A percentile compares a stretch with the other conserved stretches of the same genome.
Conservation (phyloP, 1,140 invertebrate species). For the Bactericera cockerelli region DNA sequence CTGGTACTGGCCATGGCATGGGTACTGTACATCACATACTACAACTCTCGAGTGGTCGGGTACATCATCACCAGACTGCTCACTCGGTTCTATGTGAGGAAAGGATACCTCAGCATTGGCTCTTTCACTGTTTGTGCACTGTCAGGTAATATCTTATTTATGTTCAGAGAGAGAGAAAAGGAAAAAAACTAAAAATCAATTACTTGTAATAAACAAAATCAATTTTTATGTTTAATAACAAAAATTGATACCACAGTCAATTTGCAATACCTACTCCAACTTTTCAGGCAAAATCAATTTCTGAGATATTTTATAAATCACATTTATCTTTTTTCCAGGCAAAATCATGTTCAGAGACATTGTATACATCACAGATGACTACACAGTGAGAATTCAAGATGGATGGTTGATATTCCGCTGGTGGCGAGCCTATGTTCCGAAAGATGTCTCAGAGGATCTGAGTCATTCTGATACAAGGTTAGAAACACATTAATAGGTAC, state of each 20-base stretch:
- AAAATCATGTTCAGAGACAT: conserved; percentile 98
- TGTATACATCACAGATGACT: conserved; percentile 88
- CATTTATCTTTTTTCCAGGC: conserved; percentile 33
- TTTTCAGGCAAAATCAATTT: too few species aligned
- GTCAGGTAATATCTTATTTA: conserved; percentile 34
- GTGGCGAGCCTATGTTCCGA: conserved; percentile 89
- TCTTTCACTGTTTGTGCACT: conserved; percentile 87
- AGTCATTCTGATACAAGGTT: conserved; percentile 77
- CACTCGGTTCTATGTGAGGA: conserved; percentile 70
- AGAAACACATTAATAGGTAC: too few species aligned
- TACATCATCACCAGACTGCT: conserved; percentile 76
- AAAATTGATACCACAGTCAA: too few species aligned
- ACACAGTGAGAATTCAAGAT: conserved; percentile 83
- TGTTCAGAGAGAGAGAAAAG: too few species aligned
- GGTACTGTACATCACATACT: conserved; percentile 89
- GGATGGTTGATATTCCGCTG: conserved; percentile 94
- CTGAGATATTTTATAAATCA: too few species aligned
- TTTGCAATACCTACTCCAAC: too few species aligned
- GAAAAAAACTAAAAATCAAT: too few species aligned
- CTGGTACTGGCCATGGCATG: conserved; percentile 65
- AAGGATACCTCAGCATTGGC: conserved; percentile 80
- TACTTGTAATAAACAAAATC: too few species aligned
- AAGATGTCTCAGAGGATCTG: conserved; percentile 89
- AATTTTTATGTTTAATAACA: too few species aligned
- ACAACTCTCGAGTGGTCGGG: conserved; percentile 82